These are phyloP conservation scores for Pinna nobilis DNA, from an alignment of 1,140 invertebrate genomes.

Conservation along the genomic window DNA sequence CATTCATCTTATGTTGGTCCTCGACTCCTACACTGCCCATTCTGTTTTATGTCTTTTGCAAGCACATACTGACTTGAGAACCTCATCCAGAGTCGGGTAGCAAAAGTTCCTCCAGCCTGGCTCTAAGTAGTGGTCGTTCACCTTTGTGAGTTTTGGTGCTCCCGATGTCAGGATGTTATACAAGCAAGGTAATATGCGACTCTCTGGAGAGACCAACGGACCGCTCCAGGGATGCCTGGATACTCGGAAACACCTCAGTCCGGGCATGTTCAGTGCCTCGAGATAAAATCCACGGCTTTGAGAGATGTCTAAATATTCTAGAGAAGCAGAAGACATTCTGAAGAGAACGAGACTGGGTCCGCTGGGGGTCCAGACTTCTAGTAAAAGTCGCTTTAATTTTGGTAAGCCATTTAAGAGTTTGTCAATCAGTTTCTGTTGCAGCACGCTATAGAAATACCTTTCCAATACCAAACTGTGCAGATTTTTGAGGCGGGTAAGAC, in stretches of 20 bases:
- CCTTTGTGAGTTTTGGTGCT: slow-evolving; percentile 54
- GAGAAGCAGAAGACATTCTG: slow-evolving; percentile 51
- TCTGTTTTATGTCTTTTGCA: slow-evolving; percentile 64
- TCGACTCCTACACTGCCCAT: slow-evolving; percentile 66
- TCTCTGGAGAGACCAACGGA: slow-evolving; percentile 57
- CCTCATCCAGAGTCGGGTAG: slow-evolving; percentile 58
- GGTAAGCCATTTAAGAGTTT: slow-evolving; percentile 52
- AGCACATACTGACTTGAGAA: slow-evolving; percentile 65
- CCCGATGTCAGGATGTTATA: slow-evolving; percentile 61
- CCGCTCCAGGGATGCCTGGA: slow-evolving; percentile 67
- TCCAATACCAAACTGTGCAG: slow-evolving; percentile 66
- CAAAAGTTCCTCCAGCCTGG: slow-evolving; percentile 53
- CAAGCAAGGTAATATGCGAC: slow-evolving; percentile 61
- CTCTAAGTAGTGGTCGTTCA: slow-evolving; percentile 67
- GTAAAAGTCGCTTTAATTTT: slow-evolving; percentile 53
- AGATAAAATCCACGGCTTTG: slow-evolving; percentile 69
- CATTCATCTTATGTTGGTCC: too few relatives aligned
- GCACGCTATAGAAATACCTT: slow-evolving; percentile 66
- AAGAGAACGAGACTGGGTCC: slow-evolving; percentile 57
- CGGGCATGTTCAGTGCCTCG: slow-evolving; percentile 58
- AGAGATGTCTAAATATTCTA: slow-evolving; percentile 68
- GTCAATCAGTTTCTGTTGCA: slow-evolving; percentile 55
- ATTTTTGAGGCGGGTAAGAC: slow-evolving; percentile 59
- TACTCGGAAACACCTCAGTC: slow-evolving; percentile 58
- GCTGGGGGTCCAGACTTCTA: slow-evolving; percentile 71